Evolutionary conservation across 1,140 invertebrate species (phyloP).

Genomic region (Ceratina calcarata): DNA sequence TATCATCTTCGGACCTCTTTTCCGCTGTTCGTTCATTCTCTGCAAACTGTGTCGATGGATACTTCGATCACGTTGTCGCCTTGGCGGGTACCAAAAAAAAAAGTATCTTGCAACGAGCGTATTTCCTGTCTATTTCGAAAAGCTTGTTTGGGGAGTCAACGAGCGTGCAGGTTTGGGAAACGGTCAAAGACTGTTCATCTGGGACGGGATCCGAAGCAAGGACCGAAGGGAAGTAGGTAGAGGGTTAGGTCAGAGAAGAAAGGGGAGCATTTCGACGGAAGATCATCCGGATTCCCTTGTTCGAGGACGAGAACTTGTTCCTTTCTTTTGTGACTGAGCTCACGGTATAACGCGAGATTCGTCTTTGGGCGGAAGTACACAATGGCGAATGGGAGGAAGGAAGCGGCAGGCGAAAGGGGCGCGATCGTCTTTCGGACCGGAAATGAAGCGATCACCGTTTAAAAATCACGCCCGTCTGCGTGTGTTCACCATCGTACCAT

Average conservation of each 20-base stretch:
- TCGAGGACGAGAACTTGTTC: slow-evolving; percentile 45
- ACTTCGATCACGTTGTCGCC: not conserved
- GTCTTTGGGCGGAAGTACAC: slow-evolving; percentile 56
- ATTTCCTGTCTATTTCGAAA: slow-evolving; percentile 4
- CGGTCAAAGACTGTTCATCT: slow-evolving; percentile 8
- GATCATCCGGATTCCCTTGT: slow-evolving; percentile 40
- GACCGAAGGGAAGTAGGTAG: too few relatives aligned
- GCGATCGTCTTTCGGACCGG: slow-evolving; percentile 58
- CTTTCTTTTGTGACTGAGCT: slow-evolving; percentile 37
- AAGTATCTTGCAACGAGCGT: slow-evolving; percentile 8
- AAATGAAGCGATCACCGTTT: slow-evolving; percentile 55
- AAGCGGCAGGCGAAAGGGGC: slow-evolving; percentile 31
- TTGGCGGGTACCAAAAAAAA: too few relatives aligned
- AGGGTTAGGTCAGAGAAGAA: slow-evolving; percentile 5
- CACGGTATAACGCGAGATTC: slow-evolving; percentile 28
- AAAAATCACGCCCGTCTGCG: slow-evolving; percentile 15
- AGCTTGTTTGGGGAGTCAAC: slow-evolving; percentile 23
- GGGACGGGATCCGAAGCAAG: not conserved
- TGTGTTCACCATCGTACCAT: not conserved
- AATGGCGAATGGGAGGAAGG: slow-evolving; percentile 42
- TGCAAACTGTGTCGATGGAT: too few relatives aligned
- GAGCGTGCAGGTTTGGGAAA: slow-evolving; percentile 12
- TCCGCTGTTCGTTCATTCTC: too few relatives aligned
- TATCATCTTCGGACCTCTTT: too few relatives aligned
- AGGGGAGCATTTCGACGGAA: slow-evolving; percentile 28